Percentiles rank a stretch among this genome's conserved stretches.
Evolutionary conservation across 2,797 vertebrate genomes (phyloP).

Genomic region (Carduelis carduelis): DNA sequence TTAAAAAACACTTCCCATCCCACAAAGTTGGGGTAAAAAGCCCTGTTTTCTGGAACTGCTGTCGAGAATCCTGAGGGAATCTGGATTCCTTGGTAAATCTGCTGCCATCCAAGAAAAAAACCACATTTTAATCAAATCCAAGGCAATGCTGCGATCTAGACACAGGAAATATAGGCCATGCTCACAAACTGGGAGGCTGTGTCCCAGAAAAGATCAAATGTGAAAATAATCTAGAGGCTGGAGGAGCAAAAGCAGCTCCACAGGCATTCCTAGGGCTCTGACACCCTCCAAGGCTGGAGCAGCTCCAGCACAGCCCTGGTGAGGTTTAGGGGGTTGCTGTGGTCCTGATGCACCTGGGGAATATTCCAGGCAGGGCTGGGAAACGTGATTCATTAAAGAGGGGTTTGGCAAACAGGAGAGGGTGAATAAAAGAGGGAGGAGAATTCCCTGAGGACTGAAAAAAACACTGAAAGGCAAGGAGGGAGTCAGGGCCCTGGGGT

Average conservation of each 20-base stretch:
- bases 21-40: neutral
- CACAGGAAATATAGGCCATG: neutral
- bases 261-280: neutral
- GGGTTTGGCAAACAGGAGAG: neutral
- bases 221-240: neutral
- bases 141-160: neutral
- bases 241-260: neutral
- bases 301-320: neutral
- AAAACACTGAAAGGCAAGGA: neutral
- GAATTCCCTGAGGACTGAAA: neutral
- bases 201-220: slow-evolving; percentile 12
- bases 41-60: fast-evolving
- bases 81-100: neutral
- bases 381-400: neutral
- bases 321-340: fast-evolving
- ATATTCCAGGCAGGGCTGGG: neutral
- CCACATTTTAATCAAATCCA: neutral
- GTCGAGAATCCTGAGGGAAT: fast-evolving
- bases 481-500: fast-evolving
- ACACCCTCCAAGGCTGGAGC: neutral
- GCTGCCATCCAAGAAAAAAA: neutral
- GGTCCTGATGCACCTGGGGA: neutral
- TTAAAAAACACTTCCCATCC: fast-evolving
- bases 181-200: neutral
- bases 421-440: neutral